Evolutionary conservation across 2,113 vertebrate species (phyloP), one percentile per base, ranked within the genome.

Genomic region (Siniperca knerii): DNA sequence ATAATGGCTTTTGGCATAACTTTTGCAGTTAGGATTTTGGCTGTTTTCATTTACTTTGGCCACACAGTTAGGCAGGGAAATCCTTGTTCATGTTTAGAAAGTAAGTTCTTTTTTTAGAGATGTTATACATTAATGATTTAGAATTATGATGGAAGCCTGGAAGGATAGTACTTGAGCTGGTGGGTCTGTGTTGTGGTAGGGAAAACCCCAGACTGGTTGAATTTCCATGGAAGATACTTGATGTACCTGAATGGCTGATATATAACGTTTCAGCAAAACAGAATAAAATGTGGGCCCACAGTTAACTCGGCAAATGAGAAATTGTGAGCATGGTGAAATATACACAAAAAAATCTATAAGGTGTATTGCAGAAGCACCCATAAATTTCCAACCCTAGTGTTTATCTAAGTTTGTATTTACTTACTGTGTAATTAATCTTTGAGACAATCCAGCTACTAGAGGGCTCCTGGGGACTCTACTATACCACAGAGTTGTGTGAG

Each of bases 341-440:
- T 42, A 42, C 54, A 76, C 48, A 54, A 58, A 13, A 40, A 11
- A 71, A 72, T 62, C n/a, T 11, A 71, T 77, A 52, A 33, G 4
- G 18, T 42, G 44, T 52, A 48, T 42, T 64, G 61, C 67, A 42
- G 40, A 65, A 58, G 77, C 70, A 57, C 42, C 50, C 48, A 69
- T 77, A 81, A 23, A 82, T 82, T 33, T 66, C 21, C 35, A 64
- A 23, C 62, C 4, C 7, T 60, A 18, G 9, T 44, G 23, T 78
- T 21, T 65, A 18, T 42, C 9, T 42, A 1, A 23, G 37, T 77
- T 15, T 79, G 33, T 86, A 44, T 80, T 74, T 87, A 11, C 60
- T 70, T 60, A 73, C 87, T 89, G 87, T 77, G 64, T 44, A 57
- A 80, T 75, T 54, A 79, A 61, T 62, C 62, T 77, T 71, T 75